Percentiles rank a stretch among this genome's conserved stretches.
These are phyloP conservation scores for Himalopsyche anomala DNA, from an alignment of 2,888 invertebrate genomes.

Conservation along the genomic window DNA sequence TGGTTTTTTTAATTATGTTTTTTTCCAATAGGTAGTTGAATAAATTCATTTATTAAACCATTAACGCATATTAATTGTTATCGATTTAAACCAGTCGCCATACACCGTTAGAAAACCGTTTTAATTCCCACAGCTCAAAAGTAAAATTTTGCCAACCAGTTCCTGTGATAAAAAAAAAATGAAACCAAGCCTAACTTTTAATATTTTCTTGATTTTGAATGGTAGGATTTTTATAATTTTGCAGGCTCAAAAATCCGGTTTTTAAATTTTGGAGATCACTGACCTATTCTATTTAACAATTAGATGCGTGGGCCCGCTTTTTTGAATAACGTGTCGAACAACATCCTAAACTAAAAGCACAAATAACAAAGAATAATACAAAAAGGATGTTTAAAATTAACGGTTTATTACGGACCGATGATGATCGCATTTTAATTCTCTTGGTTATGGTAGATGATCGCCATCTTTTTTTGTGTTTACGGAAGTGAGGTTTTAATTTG, in stretches of 20 bases:
- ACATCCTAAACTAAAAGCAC: conserved; percentile 17
- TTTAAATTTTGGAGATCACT: conserved; percentile 31
- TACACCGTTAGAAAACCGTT: too few relatives aligned
- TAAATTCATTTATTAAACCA: too few relatives aligned
- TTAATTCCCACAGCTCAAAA: too few relatives aligned
- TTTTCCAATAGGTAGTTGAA: too few relatives aligned
- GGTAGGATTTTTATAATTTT: neutral
- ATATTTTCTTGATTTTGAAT: too few relatives aligned
- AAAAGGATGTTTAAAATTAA: conserved; percentile 40
- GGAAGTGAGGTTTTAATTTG: too few relatives aligned
- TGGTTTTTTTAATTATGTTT: too few relatives aligned
- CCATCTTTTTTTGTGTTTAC: conserved; percentile 11
- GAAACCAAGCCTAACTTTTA: too few relatives aligned
- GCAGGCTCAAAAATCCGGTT: neutral
- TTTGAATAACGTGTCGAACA: conserved; percentile 33
- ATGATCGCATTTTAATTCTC: conserved; percentile 28
- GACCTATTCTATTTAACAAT: conserved; percentile 17
- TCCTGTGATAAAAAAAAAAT: too few relatives aligned
- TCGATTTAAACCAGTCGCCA: too few relatives aligned
- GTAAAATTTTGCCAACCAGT: too few relatives aligned
- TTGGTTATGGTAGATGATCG: conserved; percentile 12
- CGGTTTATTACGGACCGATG: conserved; percentile 32
- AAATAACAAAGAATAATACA: conserved; percentile 4
- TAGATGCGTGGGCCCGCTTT: conserved; percentile 4
- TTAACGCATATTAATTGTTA: too few relatives aligned